A percentile compares a stretch with the other conserved stretches of the same genome.
phyloP scores from a whole-genome alignment of 2,113 vertebrate genomes.

The Leptobrachium leishanense region DNA sequence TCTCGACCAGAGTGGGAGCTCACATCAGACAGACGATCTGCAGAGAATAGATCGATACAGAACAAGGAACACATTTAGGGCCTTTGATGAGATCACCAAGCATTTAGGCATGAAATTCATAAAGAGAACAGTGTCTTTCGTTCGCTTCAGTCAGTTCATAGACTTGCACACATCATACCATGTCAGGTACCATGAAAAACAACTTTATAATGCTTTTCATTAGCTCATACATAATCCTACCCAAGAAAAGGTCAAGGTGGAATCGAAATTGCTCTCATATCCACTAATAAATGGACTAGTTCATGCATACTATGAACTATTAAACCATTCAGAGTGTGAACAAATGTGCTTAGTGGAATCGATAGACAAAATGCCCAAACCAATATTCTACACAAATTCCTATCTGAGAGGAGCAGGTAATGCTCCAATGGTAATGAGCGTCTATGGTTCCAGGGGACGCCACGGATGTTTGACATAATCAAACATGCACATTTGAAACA shows the following conservation, averaged over 20 bases:
- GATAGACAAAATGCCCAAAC: conserved; percentile 22
- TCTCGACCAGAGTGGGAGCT: conserved; percentile 84
- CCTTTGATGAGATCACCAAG: conserved; percentile 16
- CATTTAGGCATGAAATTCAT: conserved; percentile 1
- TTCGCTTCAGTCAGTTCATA: background rate
- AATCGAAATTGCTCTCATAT: background rate
- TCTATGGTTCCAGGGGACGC: too few species aligned
- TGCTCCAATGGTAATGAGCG: too few species aligned
- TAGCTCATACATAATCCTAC: conserved; percentile 19
- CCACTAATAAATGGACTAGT: background rate
- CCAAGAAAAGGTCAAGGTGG: background rate
- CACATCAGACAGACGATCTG: conserved; percentile 84
- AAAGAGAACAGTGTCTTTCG: background rate
- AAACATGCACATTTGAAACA: too few species aligned
- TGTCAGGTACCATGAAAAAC: conserved; percentile 14
- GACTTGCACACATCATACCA: background rate
- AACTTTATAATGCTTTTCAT: background rate
- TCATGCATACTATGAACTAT: background rate
- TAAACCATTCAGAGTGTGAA: background rate
- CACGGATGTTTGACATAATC: too few species aligned
- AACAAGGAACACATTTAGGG: background rate
- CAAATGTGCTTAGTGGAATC: conserved; percentile 35
- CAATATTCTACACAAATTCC: too few species aligned
- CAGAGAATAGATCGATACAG: conserved; percentile 51
- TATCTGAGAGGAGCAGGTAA: too few species aligned